Evolutionary conservation across 1,140 invertebrate genomes (phyloP).

Genomic region (Lasioglossum baleicum): DNA sequence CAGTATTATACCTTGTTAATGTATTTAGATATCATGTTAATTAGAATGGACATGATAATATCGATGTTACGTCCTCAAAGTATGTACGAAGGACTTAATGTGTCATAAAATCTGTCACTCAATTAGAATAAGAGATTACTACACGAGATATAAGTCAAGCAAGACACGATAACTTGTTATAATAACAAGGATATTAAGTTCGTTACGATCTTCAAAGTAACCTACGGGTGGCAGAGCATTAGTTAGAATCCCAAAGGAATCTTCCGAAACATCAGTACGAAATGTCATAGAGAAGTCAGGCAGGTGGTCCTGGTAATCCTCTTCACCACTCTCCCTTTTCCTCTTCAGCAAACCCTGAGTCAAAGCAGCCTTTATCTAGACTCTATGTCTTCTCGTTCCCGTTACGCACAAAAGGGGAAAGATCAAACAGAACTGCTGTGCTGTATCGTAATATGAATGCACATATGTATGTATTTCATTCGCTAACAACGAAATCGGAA

Average conservation of each 20-base stretch:
- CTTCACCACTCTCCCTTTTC: slow-evolving; percentile 14
- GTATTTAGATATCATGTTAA: too few relatives aligned
- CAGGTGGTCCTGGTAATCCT: slow-evolving; percentile 25
- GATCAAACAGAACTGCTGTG: slow-evolving; percentile 46
- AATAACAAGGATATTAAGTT: slow-evolving; percentile 55
- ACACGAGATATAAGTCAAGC: not conserved
- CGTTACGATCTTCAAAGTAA: slow-evolving; percentile 61
- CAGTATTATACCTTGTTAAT: too few relatives aligned
- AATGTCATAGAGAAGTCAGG: slow-evolving; percentile 51
- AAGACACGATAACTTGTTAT: slow-evolving; percentile 33
- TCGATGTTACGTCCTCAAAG: not conserved
- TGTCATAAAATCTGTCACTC: slow-evolving; percentile 1
- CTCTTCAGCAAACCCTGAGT: slow-evolving; percentile 30
- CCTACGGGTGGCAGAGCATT: slow-evolving; percentile 49
- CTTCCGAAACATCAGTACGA: slow-evolving; percentile 53
- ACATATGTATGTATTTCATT: not conserved
- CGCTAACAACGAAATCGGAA: not conserved
- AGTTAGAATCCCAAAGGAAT: slow-evolving; percentile 29
- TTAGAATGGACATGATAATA: too few relatives aligned
- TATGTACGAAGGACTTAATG: not conserved
- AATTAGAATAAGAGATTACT: slow-evolving; percentile 32
- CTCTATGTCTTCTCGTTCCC: slow-evolving; percentile 23
- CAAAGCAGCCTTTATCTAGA: slow-evolving; percentile 34
- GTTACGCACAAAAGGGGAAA: slow-evolving; percentile 48
- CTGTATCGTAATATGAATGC: slow-evolving; percentile 26